Conservation (phyloP, 2,888 invertebrate genomes). For the Anodontia alba region DNA sequence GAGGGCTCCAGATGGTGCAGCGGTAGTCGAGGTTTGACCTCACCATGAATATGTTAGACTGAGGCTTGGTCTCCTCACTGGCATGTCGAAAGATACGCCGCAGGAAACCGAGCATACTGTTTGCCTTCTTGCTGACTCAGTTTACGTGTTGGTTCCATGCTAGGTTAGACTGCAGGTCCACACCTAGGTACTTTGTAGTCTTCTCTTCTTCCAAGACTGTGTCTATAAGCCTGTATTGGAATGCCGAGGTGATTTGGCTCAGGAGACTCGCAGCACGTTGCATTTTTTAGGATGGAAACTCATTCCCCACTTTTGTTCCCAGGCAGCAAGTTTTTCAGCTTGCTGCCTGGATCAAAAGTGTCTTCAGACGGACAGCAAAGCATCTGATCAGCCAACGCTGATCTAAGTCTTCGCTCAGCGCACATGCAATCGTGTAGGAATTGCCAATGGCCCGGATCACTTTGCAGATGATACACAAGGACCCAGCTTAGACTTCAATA, state of each 20-base stretch:
- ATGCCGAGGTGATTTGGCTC: not conserved
- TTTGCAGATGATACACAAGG: too few species aligned
- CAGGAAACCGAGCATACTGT: too few species aligned
- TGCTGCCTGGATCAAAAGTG: too few species aligned
- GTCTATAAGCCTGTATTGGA: slow-evolving; percentile 2
- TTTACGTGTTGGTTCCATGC: not conserved
- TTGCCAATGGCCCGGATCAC: too few species aligned
- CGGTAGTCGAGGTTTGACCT: too few species aligned
- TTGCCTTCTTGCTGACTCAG: slow-evolving; percentile 33
- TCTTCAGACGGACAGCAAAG: too few species aligned
- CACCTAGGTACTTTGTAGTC: not conserved
- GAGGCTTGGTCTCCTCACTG: not conserved
- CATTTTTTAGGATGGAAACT: slow-evolving; percentile 35
- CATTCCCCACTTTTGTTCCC: too few species aligned
- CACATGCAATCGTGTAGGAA: too few species aligned
- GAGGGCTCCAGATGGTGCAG: too few species aligned
- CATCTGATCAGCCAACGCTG: too few species aligned
- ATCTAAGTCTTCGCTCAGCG: too few species aligned
- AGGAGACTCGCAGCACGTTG: slow-evolving; percentile 5
- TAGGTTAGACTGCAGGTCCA: not conserved
- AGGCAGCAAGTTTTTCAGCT: not conserved
- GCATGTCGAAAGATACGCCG: not conserved
- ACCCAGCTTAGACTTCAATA: too few species aligned
- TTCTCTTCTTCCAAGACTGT: not conserved
- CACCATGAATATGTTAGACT: slow-evolving; percentile 6